A percentile compares a stretch with the other conserved stretches of the same genome.
These are phyloP conservation scores for Euclidia mi DNA, from an alignment of 2,888 invertebrate genomes.

Conservation along the genomic window DNA sequence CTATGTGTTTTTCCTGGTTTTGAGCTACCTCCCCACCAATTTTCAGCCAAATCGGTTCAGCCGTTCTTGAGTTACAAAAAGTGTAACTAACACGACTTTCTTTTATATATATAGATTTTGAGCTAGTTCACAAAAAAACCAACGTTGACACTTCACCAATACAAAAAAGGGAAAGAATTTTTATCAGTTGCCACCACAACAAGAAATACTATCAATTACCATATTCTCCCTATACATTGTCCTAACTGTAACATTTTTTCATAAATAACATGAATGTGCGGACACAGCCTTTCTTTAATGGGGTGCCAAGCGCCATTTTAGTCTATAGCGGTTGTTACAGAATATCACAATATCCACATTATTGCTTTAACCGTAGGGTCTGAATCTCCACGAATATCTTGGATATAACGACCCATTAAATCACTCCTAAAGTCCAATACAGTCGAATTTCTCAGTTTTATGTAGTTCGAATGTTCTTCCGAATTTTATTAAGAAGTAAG, in stretches of 20 bases:
- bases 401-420: slow-evolving; percentile 29
- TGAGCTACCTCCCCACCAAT: too few relatives aligned
- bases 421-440: slow-evolving; percentile 30
- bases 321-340: slow-evolving; percentile 14
- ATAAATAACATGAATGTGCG: slow-evolving; percentile 29
- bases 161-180: too few relatives aligned
- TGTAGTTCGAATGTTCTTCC: slow-evolving; percentile 30
- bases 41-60: too few relatives aligned
- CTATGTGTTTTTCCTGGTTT: too few relatives aligned
- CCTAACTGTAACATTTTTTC: slow-evolving; percentile 15
- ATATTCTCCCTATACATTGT: slow-evolving; percentile 18
- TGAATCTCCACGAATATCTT: slow-evolving; percentile 25
- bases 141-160: too few relatives aligned
- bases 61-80: too few relatives aligned
- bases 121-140: too few relatives aligned
- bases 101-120: too few relatives aligned
- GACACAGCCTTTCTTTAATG: slow-evolving; percentile 21
- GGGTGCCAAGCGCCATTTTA: slow-evolving; percentile 26
- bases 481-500: slow-evolving; percentile 26
- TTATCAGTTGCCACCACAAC: neutral
- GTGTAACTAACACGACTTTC: too few relatives aligned
- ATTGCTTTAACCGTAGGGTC: slow-evolving; percentile 25
- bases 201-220: slow-evolving; percentile 8
- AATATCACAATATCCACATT: slow-evolving; percentile 30
- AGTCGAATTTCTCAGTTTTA: slow-evolving; percentile 30